Evolutionary conservation across 1,140 invertebrate species (phyloP).

Genomic region (Mizuhopecten yessoensis): DNA sequence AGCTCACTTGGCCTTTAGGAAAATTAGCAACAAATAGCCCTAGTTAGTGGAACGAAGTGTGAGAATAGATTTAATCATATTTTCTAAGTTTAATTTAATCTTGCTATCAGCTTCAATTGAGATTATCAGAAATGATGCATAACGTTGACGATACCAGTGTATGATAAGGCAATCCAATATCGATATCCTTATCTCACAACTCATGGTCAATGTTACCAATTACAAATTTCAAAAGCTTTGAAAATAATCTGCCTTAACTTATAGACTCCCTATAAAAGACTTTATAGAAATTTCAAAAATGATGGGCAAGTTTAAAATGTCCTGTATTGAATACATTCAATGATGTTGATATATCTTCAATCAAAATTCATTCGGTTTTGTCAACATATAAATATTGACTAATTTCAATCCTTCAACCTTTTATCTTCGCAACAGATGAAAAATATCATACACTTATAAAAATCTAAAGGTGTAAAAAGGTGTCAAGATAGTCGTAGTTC

Average conservation of each 20-base stretch:
- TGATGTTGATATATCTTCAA: not conserved
- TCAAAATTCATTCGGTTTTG: not conserved
- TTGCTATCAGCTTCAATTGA: not conserved
- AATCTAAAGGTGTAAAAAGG: not conserved
- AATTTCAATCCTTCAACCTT: not conserved
- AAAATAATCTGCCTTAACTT: not conserved
- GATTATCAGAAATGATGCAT: not conserved
- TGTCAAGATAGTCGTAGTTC: not conserved
- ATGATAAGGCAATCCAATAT: constrained; percentile 32
- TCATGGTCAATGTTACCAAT: not conserved
- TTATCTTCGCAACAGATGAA: not conserved
- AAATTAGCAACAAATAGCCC: too few species aligned
- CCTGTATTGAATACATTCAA: not conserved
- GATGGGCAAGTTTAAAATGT: not conserved
- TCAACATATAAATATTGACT: not conserved
- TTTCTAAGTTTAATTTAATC: constrained; percentile 1
- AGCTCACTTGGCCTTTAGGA: too few species aligned
- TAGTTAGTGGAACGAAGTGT: not conserved
- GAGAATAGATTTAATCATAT: not conserved
- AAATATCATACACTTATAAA: not conserved
- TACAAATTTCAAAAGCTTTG: constrained; percentile 16
- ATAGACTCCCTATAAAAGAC: not conserved
- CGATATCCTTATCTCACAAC: not conserved
- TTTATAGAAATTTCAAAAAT: not conserved
- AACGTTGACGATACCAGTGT: not conserved